phyloP scores from a whole-genome alignment of 1,140 invertebrate genomes.

The Drosophila triauraria region DNA sequence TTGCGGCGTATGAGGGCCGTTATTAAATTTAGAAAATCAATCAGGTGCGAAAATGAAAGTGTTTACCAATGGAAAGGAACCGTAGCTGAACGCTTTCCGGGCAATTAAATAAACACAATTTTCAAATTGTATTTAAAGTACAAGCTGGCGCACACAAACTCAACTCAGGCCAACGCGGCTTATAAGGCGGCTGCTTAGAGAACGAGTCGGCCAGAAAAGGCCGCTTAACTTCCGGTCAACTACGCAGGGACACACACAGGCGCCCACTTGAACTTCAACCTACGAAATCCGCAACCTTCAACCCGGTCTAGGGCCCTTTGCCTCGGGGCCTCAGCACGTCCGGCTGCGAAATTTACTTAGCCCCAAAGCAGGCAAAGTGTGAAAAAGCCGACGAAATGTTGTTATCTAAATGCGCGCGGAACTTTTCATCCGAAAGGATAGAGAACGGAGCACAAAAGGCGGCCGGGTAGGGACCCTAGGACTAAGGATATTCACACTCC shows the following conservation, averaged over 20 bases:
- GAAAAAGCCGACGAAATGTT: slow-evolving; percentile 77
- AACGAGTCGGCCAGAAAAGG: slow-evolving; percentile 25
- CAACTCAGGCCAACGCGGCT: slow-evolving; percentile 7
- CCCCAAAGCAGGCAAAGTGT: slow-evolving; percentile 62
- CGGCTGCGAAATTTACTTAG: slow-evolving; percentile 52
- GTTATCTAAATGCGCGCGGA: slow-evolving; percentile 79
- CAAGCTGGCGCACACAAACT: slow-evolving; percentile 36
- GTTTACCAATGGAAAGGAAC: slow-evolving; percentile 35
- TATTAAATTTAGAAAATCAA: slow-evolving; percentile 55
- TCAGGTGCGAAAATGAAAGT: slow-evolving; percentile 62
- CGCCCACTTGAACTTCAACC: slow-evolving; percentile 54
- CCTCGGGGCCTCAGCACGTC: slow-evolving; percentile 48
- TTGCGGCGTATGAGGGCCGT: slow-evolving; percentile 28
- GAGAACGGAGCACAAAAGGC: slow-evolving; percentile 44
- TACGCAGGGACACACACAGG: slow-evolving; percentile 50
- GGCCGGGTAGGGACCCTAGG: slow-evolving; percentile 16
- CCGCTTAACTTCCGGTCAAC: slow-evolving; percentile 72
- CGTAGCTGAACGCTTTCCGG: slow-evolving; percentile 63
- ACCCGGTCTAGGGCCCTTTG: slow-evolving; percentile 34
- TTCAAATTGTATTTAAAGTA: slow-evolving; percentile 83
- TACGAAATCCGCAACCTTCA: slow-evolving; percentile 51
- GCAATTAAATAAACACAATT: slow-evolving; percentile 84
- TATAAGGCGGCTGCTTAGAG: slow-evolving; percentile 11
- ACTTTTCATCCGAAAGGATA: slow-evolving; percentile 72
- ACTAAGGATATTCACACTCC: slow-evolving; percentile 45